These are phyloP conservation scores for Tribolium freemani DNA, from an alignment of 2,888 invertebrate species.

Conservation along the genomic window DNA sequence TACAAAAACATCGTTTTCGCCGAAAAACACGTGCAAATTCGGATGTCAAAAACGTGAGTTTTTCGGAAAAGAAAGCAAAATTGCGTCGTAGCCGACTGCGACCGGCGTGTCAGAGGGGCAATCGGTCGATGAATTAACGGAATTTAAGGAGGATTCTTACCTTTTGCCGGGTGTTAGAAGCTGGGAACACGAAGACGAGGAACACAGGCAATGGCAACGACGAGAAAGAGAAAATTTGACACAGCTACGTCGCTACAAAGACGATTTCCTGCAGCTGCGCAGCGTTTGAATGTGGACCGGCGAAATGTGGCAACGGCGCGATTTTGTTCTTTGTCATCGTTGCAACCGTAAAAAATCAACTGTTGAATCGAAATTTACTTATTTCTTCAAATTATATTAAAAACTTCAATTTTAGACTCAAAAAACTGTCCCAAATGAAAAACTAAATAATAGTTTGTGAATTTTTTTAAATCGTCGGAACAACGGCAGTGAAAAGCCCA, in stretches of 20 bases:
- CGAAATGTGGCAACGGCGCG: constrained; percentile 3
- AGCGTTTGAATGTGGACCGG: constrained; percentile 23
- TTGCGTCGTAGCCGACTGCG: constrained; percentile 36
- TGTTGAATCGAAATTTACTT: too few relatives aligned
- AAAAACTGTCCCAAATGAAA: too few relatives aligned
- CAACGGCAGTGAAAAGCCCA: too few relatives aligned
- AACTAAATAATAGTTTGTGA: too few relatives aligned
- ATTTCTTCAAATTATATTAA: too few relatives aligned
- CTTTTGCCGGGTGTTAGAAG: constrained; percentile 25
- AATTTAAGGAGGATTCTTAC: neutral
- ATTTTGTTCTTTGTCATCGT: neutral
- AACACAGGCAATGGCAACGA: constrained; percentile 36
- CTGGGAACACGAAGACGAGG: constrained; percentile 28
- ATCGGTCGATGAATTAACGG: neutral
- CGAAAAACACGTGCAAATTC: constrained; percentile 37
- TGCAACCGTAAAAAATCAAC: neutral
- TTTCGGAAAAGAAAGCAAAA: constrained; percentile 25
- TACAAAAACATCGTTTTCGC: neutral
- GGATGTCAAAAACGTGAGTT: constrained; percentile 16
- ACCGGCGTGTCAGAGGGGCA: neutral
- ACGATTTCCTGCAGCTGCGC: constrained; percentile 30
- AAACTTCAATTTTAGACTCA: too few relatives aligned
- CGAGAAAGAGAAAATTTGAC: constrained; percentile 42
- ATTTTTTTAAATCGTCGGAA: too few relatives aligned
- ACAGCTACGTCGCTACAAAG: constrained; percentile 29